Base-by-base conservation (phyloP, 1,140 invertebrate genomes). In the Caerostris extrusa region DNA sequence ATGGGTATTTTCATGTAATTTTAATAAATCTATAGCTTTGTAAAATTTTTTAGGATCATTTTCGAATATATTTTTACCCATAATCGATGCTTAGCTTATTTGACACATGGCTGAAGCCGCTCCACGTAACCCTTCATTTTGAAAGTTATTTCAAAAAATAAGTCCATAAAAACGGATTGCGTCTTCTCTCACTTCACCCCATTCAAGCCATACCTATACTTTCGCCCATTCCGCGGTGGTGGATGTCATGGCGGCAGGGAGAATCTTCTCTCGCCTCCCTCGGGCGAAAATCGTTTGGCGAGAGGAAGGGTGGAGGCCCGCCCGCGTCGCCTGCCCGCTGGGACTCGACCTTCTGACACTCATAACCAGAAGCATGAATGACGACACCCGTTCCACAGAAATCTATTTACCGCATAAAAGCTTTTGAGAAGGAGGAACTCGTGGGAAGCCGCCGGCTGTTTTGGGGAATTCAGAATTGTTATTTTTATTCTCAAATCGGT, bases 291-390 rank as follows among this genome's bases (percentile, higher is more conserved):
- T 77, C 71, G 50, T 77, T 77, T 7, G 71, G 50, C 2, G 34
- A 34, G 71, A 34, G 50, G 71, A 34, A 77, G 71, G 34, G 34
- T 53, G 50, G 34, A 34, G 34, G 34, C 34, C 71, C 50, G 5
- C 50, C 4, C 34, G 34, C 50, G 53, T 77, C 71, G 34, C 12
- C 34, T 77, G 71, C 71, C 71, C n/a, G 71, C 71, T 77, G 71
- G 5, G 71, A 77, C 10, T 12, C 19, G 71, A 77, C 71, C 71
- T 77, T 77, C 71, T 77, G 71, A 77, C 71, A 77, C 34, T 34
- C 71, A 77, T 77, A 77, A 19, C 71, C 34, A 77, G 50, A 77
- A 77, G 71, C 3, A 53, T 10, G 19, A 8, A 53, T 77, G 50
- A 77, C 71, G 34, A 77, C 71, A 77, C 71, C 71, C 71, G 12